Conservation (phyloP, 2,113 vertebrate genomes). For the Lagopus leucura region DNA sequence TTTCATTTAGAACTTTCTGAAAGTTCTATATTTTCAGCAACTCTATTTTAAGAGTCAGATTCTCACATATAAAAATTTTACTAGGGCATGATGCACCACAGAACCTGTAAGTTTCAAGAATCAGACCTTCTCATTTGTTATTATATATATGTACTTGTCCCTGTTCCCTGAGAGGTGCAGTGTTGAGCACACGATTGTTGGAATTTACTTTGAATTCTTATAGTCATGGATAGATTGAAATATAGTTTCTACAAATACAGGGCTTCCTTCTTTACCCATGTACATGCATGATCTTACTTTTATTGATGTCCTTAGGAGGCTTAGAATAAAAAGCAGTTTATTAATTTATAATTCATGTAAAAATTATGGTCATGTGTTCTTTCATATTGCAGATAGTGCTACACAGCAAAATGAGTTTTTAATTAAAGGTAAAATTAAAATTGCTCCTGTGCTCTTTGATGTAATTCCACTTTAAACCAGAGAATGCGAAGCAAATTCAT, state of each 20-base stretch:
- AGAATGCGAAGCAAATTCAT: constrained; percentile 58
- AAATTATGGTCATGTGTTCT: neutral
- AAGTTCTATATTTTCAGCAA: neutral
- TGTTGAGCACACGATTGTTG: neutral
- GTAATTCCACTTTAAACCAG: constrained; percentile 55
- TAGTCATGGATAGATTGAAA: neutral
- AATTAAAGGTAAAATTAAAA: constrained; percentile 61
- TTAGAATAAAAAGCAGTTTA: constrained; percentile 30
- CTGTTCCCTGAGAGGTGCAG: neutral
- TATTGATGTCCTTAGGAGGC: constrained; percentile 1
- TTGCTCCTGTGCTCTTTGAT: constrained; percentile 48
- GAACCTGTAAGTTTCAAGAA: neutral
- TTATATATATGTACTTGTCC: neutral
- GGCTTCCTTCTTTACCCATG: neutral
- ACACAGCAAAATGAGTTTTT: constrained; percentile 50
- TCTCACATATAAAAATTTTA: no score
- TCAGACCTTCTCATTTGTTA: neutral
- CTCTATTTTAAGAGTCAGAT: neutral
- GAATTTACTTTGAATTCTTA: neutral
- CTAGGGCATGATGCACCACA: neutral
- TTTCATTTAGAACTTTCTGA: neutral
- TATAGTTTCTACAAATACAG: neutral
- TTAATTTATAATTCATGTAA: constrained; percentile 19
- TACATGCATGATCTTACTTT: neutral
- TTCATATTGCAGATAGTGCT: constrained; percentile 24